Base-by-base conservation (phyloP, 2,113 vertebrate species). In the Sylvilagus bachmani region DNA sequence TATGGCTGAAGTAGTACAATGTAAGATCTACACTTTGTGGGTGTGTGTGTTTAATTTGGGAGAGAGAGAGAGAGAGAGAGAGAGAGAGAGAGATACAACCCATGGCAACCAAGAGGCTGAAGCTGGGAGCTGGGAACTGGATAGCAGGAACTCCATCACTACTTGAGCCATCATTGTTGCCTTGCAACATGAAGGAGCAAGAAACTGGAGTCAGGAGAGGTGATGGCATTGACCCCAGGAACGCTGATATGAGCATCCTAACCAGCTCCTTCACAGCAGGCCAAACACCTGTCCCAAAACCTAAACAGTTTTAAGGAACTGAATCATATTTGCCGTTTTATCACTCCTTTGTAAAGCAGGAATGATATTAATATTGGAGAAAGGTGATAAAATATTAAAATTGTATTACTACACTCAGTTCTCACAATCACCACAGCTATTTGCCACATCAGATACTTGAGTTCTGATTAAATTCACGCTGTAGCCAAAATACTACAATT, bases 381-480 rank as follows among this genome's bases (percentile, higher is more conserved):
- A 87, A 83, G 24, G n/a, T 71, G 10, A 4, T 21, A 67, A 95
- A 85, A 38, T 36, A 89, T 79, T 74, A 93, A 90, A 91, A 79
- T 3, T 73, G 0, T 4, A 58, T 88, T 66, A 74, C 4, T 19
- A 11, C 49, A n/a, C 62, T 69, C 89, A 79, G 10, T 82, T 89
- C 36, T 33, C 89, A 77, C 12, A 80, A 81, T 87, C 27, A 51
- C 27, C 84, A 6, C 27, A 51, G 24, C 82, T 74, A 69, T 36
- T 61, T 85, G 27, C 4, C 33, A 53, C 27, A 69, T 10, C 79
- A 77, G 51, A 89, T 81, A 3, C 17, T 58, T 94, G 13, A 49
- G 2, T 84, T 84, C 87, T 80, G 33, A 66, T 87, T 86, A 70
- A 58, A 82, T 88, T 53, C 33, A 38, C 2, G 85, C 29, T 53